These are phyloP conservation scores for Drosophila bunnanda DNA, from an alignment of 2,888 invertebrate genomes.

Conservation along the genomic window DNA sequence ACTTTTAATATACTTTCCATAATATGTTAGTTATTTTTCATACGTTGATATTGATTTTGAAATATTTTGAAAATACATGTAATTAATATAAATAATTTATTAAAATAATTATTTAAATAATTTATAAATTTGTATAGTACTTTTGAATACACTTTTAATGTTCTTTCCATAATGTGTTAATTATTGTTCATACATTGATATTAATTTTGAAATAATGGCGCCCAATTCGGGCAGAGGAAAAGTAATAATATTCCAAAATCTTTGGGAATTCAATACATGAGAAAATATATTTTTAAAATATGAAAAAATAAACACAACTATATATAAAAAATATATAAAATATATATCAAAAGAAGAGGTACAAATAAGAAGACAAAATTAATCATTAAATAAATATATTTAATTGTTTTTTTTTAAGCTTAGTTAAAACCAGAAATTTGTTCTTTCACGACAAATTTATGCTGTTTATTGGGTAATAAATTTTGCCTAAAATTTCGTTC, in stretches of 20 bases:
- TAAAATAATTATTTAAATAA: too few species aligned
- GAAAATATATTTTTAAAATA: background rate
- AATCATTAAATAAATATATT: background rate
- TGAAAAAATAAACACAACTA: background rate
- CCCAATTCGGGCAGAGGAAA: too few species aligned
- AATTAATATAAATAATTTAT: background rate
- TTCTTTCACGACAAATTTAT: background rate
- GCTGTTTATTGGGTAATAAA: background rate
- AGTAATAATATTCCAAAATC: too few species aligned
- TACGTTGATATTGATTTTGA: too few species aligned
- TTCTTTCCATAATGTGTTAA: background rate
- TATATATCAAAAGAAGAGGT: background rate
- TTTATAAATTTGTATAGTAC: background rate
- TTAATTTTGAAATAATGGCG: too few species aligned
- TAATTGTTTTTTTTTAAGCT: background rate
- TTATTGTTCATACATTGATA: too few species aligned
- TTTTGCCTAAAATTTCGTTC: background rate
- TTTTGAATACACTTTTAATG: background rate
- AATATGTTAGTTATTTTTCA: too few species aligned
- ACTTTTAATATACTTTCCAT: background rate
- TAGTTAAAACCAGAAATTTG: background rate
- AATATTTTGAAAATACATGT: too few species aligned
- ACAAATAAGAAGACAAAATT: background rate
- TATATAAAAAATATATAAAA: background rate
- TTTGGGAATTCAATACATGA: background rate